Conservation (phyloP, 1,140 invertebrate genomes). For the Lethrus apterus region DNA sequence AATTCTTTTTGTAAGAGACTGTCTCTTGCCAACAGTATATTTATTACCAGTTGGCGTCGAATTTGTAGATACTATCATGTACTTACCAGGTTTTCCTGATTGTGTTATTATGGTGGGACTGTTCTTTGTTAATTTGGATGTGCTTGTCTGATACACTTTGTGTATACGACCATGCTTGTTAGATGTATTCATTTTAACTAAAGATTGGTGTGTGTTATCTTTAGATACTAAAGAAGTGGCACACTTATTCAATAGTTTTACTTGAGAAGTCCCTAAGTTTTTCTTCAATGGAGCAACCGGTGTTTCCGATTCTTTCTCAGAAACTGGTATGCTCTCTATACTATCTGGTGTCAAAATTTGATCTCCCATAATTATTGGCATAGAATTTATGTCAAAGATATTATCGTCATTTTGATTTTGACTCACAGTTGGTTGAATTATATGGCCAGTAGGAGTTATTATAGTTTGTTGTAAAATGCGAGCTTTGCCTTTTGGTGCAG, state of each 20-base stretch:
- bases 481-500: constrained; percentile 24
- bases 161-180: no score
- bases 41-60: constrained; percentile 23
- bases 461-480: constrained; percentile 40
- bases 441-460: constrained; percentile 34
- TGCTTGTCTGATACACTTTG: constrained; percentile 17
- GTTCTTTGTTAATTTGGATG: constrained; percentile 24
- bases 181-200: no score
- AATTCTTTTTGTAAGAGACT: constrained; percentile 26
- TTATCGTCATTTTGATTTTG: constrained; percentile 46
- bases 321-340: constrained; percentile 58
- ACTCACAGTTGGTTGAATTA: constrained; percentile 33
- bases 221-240: no score
- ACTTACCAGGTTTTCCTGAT: constrained; percentile 47
- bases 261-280: neutral
- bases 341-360: constrained; percentile 53
- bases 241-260: constrained; percentile 21
- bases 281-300: constrained; percentile 12
- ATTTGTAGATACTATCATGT: constrained; percentile 50
- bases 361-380: constrained; percentile 63
- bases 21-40: constrained; percentile 30
- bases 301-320: constrained; percentile 38
- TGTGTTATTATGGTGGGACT: constrained; percentile 27
- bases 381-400: constrained; percentile 63
- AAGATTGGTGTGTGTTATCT: no score